Conservation (phyloP, 2,113 vertebrate genomes). For the Opisthocomus hoazin region DNA sequence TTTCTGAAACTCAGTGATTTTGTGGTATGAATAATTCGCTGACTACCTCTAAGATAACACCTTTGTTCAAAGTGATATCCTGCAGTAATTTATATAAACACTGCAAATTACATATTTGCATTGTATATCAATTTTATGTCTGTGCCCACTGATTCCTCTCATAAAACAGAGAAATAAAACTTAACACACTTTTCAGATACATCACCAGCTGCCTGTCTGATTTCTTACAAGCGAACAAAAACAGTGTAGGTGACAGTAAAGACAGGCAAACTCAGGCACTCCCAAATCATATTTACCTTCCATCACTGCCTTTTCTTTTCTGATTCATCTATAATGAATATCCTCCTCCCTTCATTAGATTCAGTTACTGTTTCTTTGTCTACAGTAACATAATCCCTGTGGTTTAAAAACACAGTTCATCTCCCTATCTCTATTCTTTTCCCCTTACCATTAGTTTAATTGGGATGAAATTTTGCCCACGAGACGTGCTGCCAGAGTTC, state of each 20-base stretch:
- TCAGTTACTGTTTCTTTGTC: constrained; percentile 7
- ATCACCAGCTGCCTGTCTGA: not conserved
- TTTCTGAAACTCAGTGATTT: not conserved
- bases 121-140: not conserved
- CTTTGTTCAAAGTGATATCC: not conserved
- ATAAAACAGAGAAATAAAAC: not conserved
- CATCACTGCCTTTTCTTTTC: not conserved
- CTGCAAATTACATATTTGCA: constrained; percentile 2
- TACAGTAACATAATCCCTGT: not conserved
- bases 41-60: not conserved
- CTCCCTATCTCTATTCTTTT: not conserved
- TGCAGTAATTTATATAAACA: not conserved
- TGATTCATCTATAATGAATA: constrained; percentile 38
- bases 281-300: not conserved
- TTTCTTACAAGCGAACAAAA: not conserved
- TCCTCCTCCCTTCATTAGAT: not conserved
- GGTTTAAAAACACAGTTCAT: not conserved
- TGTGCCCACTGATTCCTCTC: not conserved
- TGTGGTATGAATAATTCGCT: not conserved
- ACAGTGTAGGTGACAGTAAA: not conserved
- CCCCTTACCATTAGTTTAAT: not conserved
- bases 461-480: not conserved
- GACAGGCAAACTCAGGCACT: not conserved
- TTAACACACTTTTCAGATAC: not conserved
- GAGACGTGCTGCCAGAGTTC: not conserved